Evolutionary conservation across 2,888 invertebrate species (phyloP), one percentile per base, ranked within the genome.

Genomic region (Pasiphila rectangulata): DNA sequence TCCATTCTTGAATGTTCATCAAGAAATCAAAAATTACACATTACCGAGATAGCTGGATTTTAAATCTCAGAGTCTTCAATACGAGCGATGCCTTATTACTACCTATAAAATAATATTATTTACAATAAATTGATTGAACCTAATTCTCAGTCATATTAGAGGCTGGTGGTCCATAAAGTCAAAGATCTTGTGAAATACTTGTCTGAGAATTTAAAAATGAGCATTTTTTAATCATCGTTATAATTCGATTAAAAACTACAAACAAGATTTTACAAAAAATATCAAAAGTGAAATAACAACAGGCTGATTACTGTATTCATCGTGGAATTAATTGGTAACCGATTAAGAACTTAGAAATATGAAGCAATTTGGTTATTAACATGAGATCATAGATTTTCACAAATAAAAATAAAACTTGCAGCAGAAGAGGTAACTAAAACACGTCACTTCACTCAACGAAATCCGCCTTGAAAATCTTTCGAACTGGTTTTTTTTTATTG

Each of bases 91-190:
- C 71, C 27, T 43, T 44, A 30, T 68, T n/a, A 70, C 9, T 32
- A 65, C 56, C 67, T 73, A 64, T 64, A 65, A 69, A 72, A 61
- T 67, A 63, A 75, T 64, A 67, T 23, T 80, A 81, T 84, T 79
- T 85, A 84, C 83, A 85, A 58, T 73, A 67, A 75, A 80, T 83
- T 84, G 80, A 80, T 83, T 84, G 80, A 84, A 86, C 81, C 84
- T 77, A 76, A 84, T 82, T 84, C 81, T 85, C 85, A 86, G 85
- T 84, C 83, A 82, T 79, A 83, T 82, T 72, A 75, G 69, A 75
- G 78, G 74, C 74, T 71, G 72, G 64, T 70, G 63, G 62, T 69
- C 61, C 63, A 59, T 55, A 32, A 35, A 20, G 29, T 49, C 57
- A 60, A 51, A 47, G 52, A 48, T 54, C 48, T 49, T 34, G 27